A percentile compares a stretch with the other conserved stretches of the same genome.
phyloP scores from a whole-genome alignment of 2,797 vertebrate genomes.

The Myotis planiceps region DNA sequence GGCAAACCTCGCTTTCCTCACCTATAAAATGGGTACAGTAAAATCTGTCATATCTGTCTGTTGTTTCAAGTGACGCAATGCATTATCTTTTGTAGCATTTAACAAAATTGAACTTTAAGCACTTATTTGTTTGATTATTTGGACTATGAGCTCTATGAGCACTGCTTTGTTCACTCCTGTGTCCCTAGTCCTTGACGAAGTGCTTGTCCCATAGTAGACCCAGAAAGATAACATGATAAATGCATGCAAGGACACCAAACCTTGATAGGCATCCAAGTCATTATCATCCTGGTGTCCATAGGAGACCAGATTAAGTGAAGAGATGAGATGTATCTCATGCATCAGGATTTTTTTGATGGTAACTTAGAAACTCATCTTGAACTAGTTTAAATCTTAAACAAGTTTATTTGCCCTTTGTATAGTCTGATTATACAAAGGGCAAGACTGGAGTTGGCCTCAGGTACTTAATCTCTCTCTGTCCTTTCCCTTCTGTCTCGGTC shows the following conservation, averaged over 20 bases:
- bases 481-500: background rate
- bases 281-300: background rate
- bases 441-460: background rate
- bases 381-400: constrained; percentile 6
- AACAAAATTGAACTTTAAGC: background rate
- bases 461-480: background rate
- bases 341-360: background rate
- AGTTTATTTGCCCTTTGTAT: background rate
- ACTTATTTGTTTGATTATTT: background rate
- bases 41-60: background rate
- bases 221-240: background rate
- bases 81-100: background rate
- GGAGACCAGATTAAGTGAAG: background rate
- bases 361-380: background rate
- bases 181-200: background rate
- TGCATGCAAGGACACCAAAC: background rate
- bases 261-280: background rate
- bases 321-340: background rate
- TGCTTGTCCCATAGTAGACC: background rate
- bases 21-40: background rate
- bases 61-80: background rate
- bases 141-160: background rate
- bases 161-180: background rate
- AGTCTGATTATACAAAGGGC: background rate
- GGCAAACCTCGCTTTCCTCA: background rate